These are phyloP conservation scores for Brachyhypopomus gauderio DNA, from an alignment of 2,113 vertebrate species.

Conservation along the genomic window DNA sequence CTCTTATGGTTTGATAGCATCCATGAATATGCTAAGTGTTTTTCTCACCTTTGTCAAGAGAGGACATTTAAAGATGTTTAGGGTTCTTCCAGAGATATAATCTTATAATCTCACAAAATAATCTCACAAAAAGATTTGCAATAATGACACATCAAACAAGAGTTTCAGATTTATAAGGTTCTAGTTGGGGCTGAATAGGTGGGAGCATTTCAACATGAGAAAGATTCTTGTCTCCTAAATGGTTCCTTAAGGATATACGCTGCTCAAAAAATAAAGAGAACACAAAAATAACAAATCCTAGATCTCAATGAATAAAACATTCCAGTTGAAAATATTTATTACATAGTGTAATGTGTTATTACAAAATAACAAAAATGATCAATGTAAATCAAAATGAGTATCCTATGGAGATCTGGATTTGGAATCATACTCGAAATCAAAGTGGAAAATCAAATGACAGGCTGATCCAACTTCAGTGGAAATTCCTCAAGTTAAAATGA, in stretches of 20 bases:
- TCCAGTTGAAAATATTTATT: no score
- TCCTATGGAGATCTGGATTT: no score
- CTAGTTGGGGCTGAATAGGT: not conserved
- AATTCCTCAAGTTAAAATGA: no score
- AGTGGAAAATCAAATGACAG: no score
- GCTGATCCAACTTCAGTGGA: no score
- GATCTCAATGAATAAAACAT: no score
- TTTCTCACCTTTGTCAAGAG: conserved; percentile 14
- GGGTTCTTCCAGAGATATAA: not conserved
- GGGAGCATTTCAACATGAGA: not conserved
- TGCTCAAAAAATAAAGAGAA: no score
- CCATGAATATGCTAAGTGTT: not conserved
- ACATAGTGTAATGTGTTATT: no score
- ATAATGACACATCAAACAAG: not conserved
- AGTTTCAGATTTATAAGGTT: not conserved
- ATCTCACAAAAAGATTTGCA: not conserved
- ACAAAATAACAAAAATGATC: no score
- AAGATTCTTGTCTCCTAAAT: not conserved
- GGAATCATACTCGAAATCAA: no score
- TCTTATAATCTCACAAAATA: not conserved
- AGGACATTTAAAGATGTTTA: not conserved
- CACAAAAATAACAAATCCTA: no score
- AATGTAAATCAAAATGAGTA: no score
- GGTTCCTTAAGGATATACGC: not conserved
- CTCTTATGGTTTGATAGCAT: conserved; percentile 46